phyloP scores from a whole-genome alignment of 2,113 vertebrate genomes.

The Nesogale talazaci region DNA sequence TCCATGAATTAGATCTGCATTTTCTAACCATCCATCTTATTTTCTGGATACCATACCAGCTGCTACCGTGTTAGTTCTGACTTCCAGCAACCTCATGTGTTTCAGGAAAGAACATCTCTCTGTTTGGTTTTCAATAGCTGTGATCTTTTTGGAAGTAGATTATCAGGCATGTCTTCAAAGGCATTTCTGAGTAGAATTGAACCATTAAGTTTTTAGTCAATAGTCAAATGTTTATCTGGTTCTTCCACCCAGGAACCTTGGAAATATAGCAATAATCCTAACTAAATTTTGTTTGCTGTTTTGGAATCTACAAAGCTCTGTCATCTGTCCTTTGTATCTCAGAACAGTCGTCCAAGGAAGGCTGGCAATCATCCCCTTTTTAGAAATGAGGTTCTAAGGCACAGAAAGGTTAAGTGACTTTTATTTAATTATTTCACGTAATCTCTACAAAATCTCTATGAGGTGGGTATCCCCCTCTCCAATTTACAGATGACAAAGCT shows the following conservation, averaged over 20 bases:
- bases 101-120: neutral
- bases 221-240: neutral
- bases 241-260: neutral
- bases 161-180: neutral
- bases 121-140: neutral
- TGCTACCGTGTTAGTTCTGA: neutral
- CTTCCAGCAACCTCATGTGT: neutral
- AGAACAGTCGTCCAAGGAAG: neutral
- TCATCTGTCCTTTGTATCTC: neutral
- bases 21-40: neutral
- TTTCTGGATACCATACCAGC: neutral
- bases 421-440: neutral
- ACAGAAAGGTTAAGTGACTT: neutral
- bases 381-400: neutral
- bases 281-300: neutral
- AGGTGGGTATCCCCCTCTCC: neutral
- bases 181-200: neutral
- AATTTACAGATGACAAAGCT: neutral
- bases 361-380: neutral
- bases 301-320: neutral
- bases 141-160: neutral
- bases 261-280: neutral
- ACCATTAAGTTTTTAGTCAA: neutral
- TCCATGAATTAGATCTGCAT: neutral
- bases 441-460: neutral